These are phyloP conservation scores for Tauraco erythrolophus DNA, from an alignment of 2,113 vertebrate genomes.

Conservation along the genomic window DNA sequence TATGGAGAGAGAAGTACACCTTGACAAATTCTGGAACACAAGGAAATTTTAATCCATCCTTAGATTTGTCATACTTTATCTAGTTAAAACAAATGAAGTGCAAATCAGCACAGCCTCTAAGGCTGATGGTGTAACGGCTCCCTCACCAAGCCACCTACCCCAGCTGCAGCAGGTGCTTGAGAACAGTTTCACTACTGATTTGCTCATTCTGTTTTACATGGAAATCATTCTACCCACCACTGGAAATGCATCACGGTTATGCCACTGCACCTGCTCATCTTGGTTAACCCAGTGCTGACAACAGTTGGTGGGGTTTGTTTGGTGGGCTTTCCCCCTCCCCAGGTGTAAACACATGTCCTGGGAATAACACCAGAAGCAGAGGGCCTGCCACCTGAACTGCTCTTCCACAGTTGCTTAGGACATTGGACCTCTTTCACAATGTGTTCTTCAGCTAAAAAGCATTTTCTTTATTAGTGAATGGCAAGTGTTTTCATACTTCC, in stretches of 20 bases:
- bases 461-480: background rate
- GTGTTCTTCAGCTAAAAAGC: background rate
- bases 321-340: background rate
- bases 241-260: background rate
- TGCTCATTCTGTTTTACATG: background rate
- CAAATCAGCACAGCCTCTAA: background rate
- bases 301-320: background rate
- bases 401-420: background rate
- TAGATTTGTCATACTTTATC: background rate
- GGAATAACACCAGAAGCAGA: background rate
- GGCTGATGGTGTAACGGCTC: background rate
- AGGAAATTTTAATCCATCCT: background rate
- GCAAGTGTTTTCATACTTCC: background rate
- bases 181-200: background rate
- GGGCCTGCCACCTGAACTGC: background rate
- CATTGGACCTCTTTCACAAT: fast-evolving
- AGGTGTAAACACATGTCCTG: background rate
- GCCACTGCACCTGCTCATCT: background rate
- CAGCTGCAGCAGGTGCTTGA: background rate
- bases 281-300: background rate
- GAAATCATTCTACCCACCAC: background rate
- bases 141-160: background rate
- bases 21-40: background rate
- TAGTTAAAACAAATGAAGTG: background rate
- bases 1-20: background rate